A percentile compares a stretch with the other conserved stretches of the same genome.
Conservation (phyloP, 2,113 vertebrate species). For the Plotosus lineatus region DNA sequence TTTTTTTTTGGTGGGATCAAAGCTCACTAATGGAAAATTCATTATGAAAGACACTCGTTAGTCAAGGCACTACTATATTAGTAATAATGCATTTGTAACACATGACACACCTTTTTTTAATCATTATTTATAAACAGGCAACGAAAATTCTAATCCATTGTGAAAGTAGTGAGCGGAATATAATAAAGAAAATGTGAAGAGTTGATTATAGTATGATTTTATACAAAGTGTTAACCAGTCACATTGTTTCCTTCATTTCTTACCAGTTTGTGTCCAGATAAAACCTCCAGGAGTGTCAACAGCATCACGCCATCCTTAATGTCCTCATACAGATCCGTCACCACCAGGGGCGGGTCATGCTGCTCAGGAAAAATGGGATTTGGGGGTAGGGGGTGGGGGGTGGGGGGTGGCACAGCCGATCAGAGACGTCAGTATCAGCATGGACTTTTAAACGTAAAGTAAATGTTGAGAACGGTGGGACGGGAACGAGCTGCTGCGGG, state of each 20-base stretch:
- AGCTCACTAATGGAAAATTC: no score
- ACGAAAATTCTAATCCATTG: not conserved
- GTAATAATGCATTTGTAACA: not conserved
- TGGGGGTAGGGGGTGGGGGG: no score
- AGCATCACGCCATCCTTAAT: constrained; percentile 96
- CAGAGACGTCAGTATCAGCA: not conserved
- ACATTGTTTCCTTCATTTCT: constrained; percentile 50
- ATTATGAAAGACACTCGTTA: no score
- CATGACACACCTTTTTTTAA: not conserved
- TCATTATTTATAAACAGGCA: not conserved
- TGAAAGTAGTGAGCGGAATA: not conserved
- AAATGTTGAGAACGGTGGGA: not conserved
- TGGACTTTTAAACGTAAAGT: not conserved
- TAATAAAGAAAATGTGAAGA: not conserved
- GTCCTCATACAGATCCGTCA: constrained; percentile 96
- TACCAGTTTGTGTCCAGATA: constrained; percentile 95
- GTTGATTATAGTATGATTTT: not conserved
- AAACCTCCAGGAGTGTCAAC: constrained; percentile 89
- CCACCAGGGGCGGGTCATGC: constrained; percentile 86
- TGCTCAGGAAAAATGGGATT: constrained; percentile 53
- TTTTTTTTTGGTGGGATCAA: no score
- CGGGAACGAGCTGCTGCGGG: not conserved
- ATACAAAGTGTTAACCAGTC: not conserved
- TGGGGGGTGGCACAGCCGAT: no score
- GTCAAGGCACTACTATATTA: no score